These are phyloP conservation scores for Drosophila pandora DNA, from an alignment of 1,140 invertebrate genomes.

Conservation along the genomic window DNA sequence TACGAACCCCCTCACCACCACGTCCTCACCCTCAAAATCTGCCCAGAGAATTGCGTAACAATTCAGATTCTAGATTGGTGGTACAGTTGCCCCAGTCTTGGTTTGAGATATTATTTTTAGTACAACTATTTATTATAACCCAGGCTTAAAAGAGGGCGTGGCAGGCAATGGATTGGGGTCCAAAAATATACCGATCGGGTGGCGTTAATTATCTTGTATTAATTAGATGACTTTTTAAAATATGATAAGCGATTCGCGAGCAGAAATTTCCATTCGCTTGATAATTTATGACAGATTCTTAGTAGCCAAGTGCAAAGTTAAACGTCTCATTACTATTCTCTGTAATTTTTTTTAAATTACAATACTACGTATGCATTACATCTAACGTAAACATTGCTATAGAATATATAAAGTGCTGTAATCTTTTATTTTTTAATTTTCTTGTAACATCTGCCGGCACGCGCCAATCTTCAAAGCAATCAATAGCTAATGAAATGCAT, in stretches of 20 bases:
- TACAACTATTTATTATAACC: neutral
- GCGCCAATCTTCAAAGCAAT: neutral
- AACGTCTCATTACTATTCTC: neutral
- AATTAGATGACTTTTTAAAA: constrained; percentile 25
- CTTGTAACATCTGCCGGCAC: neutral
- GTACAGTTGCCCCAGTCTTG: constrained; percentile 24
- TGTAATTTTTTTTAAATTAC: constrained; percentile 3
- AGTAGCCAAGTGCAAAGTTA: neutral
- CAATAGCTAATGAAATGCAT: neutral
- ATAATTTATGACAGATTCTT: neutral
- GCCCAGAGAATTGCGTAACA: constrained; percentile 27
- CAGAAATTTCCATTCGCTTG: constrained; percentile 34
- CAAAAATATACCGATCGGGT: neutral
- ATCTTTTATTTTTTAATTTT: neutral
- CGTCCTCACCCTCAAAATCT: constrained; percentile 1
- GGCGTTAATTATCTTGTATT: constrained; percentile 24
- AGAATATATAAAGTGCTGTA: neutral
- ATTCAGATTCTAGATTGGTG: constrained; percentile 12
- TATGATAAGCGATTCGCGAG: constrained; percentile 19
- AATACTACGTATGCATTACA: neutral
- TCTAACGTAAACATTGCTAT: neutral
- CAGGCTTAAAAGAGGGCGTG: constrained; percentile 1
- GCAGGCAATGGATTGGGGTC: neutral
- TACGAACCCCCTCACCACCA: neutral
- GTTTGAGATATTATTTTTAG: neutral